Evolutionary conservation across 2,888 invertebrate species (phyloP), one percentile per base, ranked within the genome.

Genomic region (Malachius bipustulatus): DNA sequence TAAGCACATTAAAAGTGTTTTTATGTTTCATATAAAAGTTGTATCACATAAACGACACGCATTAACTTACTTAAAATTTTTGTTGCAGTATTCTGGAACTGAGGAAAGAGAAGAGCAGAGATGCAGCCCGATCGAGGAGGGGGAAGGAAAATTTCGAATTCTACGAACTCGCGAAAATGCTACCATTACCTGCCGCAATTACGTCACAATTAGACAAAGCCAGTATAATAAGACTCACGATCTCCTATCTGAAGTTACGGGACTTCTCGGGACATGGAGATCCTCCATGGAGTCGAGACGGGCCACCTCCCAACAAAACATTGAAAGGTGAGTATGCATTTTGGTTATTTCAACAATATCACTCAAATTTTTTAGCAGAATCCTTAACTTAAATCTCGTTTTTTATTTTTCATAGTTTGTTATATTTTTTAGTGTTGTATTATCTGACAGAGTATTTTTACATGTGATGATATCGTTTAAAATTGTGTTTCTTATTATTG

Each of bases 81-180:
- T 51, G 56, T 77, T 76, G 65, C 79, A 91, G 91, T 64, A 90
- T 91, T 59, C 73, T 91, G 64, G 91, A 91, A 65, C 69, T 91
- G 41, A 75, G 91, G 46, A 91, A 91, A 68, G 91, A 91, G 64
- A 91, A 91, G 63, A 89, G 88, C 47, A 67, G 91, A 52, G 91
- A 91, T 61, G 91, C 91, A 28, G 93, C 93, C 4, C 70, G 91
- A 42, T 89, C 89, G 8, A 70, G 93, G 34, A 73, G 93, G 26
- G 90, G 91, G 41, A 90, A 91, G 57, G 94, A 94, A 63, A 94
- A 94, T 68, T 89, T 82, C 62, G 93, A 94, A 70, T 94, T 93
- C 68, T 90, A 91, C 65, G 90, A 91, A 69, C 70, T 94, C 60
- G 91, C 93, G 44, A 90, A 85, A 73, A 90, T 84, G 91, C 72